Conservation (phyloP, 92 coral and sea anemone genomes). For the Ricordea florida region DNA sequence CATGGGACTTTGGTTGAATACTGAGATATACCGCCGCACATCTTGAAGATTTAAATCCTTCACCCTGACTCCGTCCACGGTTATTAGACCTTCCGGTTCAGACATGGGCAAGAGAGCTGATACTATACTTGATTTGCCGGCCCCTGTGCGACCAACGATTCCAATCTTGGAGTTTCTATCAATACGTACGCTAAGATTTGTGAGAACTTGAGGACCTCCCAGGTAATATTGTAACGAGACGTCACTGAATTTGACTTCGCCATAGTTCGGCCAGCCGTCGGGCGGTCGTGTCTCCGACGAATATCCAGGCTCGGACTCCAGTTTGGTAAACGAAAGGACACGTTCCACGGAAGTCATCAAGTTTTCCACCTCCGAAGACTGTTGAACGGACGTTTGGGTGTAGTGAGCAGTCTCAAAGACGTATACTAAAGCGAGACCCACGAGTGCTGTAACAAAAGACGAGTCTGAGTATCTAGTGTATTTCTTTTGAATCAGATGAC, state of each 20-base stretch:
- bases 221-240: constrained; percentile 18
- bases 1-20: constrained; percentile 24
- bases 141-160: constrained; percentile 30
- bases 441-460: constrained; percentile 8
- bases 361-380: constrained; percentile 34
- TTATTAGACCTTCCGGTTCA: constrained; percentile 11
- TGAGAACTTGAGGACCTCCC: constrained; percentile 5
- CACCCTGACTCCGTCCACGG: constrained; percentile 15
- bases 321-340: constrained; percentile 18
- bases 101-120: constrained; percentile 27
- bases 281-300: background rate
- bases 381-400: constrained; percentile 35
- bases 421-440: constrained; percentile 36
- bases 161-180: constrained; percentile 37
- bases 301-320: constrained; percentile 34
- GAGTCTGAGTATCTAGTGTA: too few species aligned
- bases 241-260: background rate
- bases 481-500: background rate
- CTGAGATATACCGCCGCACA: constrained; percentile 8
- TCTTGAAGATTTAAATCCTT: constrained; percentile 6
- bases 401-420: constrained; percentile 40
- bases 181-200: background rate
- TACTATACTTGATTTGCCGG: constrained; percentile 33
- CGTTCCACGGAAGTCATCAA: constrained; percentile 38
- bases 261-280: constrained; percentile 25